These are phyloP conservation scores for Drosophila nr. fundita DNA, from an alignment of 2,888 invertebrate species.

Conservation along the genomic window DNA sequence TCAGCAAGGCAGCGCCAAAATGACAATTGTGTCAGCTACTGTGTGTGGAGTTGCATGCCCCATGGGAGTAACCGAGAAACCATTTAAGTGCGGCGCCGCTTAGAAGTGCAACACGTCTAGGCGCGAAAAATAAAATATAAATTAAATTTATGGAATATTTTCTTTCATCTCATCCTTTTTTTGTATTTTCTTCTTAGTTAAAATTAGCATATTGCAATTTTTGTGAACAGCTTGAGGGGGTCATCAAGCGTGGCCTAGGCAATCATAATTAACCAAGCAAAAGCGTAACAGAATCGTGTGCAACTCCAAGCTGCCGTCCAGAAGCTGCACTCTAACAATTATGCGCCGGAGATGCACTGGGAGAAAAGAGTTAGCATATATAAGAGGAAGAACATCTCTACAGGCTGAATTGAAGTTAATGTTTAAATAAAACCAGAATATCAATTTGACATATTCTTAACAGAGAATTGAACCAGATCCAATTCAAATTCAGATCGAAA, in stretches of 20 bases:
- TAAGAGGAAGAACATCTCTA: not conserved
- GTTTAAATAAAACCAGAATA: not conserved
- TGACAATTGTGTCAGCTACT: slow-evolving; percentile 85
- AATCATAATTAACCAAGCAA: slow-evolving; percentile 63
- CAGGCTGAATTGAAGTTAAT: too few relatives aligned
- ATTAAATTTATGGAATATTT: slow-evolving; percentile 76
- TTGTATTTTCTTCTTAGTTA: slow-evolving; percentile 20
- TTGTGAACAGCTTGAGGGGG: slow-evolving; percentile 83
- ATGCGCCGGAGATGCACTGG: slow-evolving; percentile 37
- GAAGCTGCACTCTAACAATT: slow-evolving; percentile 66
- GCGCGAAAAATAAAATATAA: slow-evolving; percentile 61
- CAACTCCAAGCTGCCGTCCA: slow-evolving; percentile 51
- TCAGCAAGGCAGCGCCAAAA: slow-evolving; percentile 73
- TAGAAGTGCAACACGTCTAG: slow-evolving; percentile 56
- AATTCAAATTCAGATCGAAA: too few relatives aligned
- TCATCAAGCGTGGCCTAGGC: slow-evolving; percentile 76
- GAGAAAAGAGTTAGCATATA: not conserved
- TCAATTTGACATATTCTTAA: not conserved
- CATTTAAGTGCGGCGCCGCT: slow-evolving; percentile 45
- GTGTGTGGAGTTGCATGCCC: slow-evolving; percentile 69
- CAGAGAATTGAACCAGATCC: not conserved
- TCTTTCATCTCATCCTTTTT: not conserved
- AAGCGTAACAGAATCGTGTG: slow-evolving; percentile 39
- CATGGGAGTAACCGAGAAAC: slow-evolving; percentile 19
- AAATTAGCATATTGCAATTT: slow-evolving; percentile 84